These are phyloP conservation scores for Sarcophaga variegata DNA, from an alignment of 2,888 invertebrate genomes.

Conservation along the genomic window DNA sequence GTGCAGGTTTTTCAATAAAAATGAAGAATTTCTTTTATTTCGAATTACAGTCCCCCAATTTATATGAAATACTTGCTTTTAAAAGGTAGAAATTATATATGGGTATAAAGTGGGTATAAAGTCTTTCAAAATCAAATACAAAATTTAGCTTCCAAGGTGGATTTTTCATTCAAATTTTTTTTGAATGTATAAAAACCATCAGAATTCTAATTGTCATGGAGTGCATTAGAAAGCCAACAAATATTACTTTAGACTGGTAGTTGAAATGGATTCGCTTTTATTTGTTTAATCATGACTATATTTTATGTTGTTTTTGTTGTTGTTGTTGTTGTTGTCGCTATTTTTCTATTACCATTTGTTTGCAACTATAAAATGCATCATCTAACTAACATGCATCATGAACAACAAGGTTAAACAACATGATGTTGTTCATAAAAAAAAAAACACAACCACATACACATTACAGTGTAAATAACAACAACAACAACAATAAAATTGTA, in stretches of 20 bases:
- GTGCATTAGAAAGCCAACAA: slow-evolving; percentile 30
- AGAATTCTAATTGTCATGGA: slow-evolving; percentile 44
- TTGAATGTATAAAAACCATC: slow-evolving; percentile 29
- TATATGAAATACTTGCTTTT: too few relatives aligned
- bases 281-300: slow-evolving; percentile 65
- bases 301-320: slow-evolving; percentile 2
- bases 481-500: slow-evolving; percentile 12
- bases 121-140: too few relatives aligned
- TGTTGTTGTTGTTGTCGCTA: slow-evolving; percentile 7
- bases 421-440: slow-evolving; percentile 53
- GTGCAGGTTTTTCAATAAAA: too few relatives aligned
- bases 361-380: slow-evolving; percentile 69
- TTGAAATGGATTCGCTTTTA: slow-evolving; percentile 65
- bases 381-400: slow-evolving; percentile 65
- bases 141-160: too few relatives aligned
- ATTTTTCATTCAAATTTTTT: neutral
- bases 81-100: too few relatives aligned
- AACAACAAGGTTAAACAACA: slow-evolving; percentile 64
- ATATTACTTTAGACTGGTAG: slow-evolving; percentile 45
- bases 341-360: slow-evolving; percentile 23
- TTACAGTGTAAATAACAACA: neutral
- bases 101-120: too few relatives aligned
- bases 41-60: too few relatives aligned
- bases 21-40: too few relatives aligned
- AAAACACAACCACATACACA: neutral